Evolutionary conservation across 2,797 vertebrate species (phyloP).

Genomic region (Champsocephalus gunnari): DNA sequence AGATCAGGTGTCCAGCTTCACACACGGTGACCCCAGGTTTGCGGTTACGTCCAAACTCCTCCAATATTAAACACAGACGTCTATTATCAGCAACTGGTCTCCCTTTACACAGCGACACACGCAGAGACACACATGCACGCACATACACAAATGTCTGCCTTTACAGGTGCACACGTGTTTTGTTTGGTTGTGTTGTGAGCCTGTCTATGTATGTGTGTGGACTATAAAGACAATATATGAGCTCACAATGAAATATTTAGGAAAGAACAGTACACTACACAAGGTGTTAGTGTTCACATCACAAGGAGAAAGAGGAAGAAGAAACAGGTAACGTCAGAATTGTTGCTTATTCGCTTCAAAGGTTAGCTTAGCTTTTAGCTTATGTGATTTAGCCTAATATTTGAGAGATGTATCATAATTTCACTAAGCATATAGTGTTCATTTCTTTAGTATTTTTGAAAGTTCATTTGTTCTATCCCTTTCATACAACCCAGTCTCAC

Average conservation of each 20-base stretch:
- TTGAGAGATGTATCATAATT: not conserved
- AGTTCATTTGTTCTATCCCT: too few species aligned
- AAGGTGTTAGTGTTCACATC: slow-evolving; percentile 55
- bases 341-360: slow-evolving; percentile 13
- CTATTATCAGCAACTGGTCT: slow-evolving; percentile 79
- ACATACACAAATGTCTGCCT: slow-evolving; percentile 16
- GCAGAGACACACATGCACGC: slow-evolving; percentile 39
- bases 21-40: slow-evolving; percentile 77
- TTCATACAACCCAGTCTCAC: too few species aligned
- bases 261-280: slow-evolving; percentile 37
- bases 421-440: not conserved
- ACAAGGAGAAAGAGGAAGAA: slow-evolving; percentile 24
- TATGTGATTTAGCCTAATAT: not conserved
- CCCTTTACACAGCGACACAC: slow-evolving; percentile 76
- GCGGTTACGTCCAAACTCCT: slow-evolving; percentile 83
- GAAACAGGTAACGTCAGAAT: slow-evolving; percentile 23
- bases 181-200: slow-evolving; percentile 24
- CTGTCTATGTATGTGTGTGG: slow-evolving; percentile 26
- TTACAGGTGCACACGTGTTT: not conserved
- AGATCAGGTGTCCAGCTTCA: slow-evolving; percentile 79
- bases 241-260: slow-evolving; percentile 68
- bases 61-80: slow-evolving; percentile 85
- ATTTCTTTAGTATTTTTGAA: not conserved
- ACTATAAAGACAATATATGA: slow-evolving; percentile 53
- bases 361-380: not conserved